Conservation (phyloP, 2,888 invertebrate species). For the Nemotelus nigrinus region DNA sequence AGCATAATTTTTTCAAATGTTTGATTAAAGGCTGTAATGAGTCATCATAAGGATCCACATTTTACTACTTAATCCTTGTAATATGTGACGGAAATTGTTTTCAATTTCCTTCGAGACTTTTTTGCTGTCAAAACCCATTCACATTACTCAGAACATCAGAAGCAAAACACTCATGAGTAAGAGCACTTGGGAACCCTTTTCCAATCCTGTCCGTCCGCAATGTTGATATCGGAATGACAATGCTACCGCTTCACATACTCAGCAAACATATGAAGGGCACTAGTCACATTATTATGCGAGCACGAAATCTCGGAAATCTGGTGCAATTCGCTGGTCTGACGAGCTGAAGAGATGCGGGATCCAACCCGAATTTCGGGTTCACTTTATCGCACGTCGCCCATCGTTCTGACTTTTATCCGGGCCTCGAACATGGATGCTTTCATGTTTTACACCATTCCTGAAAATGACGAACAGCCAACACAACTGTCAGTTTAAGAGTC, state of each 20-base stretch:
- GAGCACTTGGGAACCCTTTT: background rate
- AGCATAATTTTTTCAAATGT: too few relatives aligned
- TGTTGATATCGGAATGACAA: constrained; percentile 19
- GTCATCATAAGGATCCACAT: too few relatives aligned
- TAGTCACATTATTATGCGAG: constrained; percentile 23
- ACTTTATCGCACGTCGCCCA: constrained; percentile 17
- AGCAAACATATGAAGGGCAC: background rate
- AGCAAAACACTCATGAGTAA: too few relatives aligned
- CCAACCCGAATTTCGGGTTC: constrained; percentile 1
- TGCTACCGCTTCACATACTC: background rate
- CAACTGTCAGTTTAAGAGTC: background rate
- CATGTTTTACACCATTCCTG: constrained; percentile 19
- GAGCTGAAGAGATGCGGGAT: background rate
- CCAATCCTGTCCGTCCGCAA: background rate
- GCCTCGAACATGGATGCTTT: constrained; percentile 29
- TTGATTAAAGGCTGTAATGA: too few relatives aligned
- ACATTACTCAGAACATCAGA: too few relatives aligned
- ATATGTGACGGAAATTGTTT: too few relatives aligned
- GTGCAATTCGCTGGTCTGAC: background rate
- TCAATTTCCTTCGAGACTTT: too few relatives aligned
- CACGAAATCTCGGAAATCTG: background rate
- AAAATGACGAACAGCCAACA: constrained; percentile 3
- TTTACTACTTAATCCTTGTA: too few relatives aligned
- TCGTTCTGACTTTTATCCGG: constrained; percentile 28
- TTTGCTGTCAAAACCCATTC: too few relatives aligned